Conservation (phyloP, 2,113 vertebrate species). For the human region GRCh38 chr2:207130001-207130500, state of each 20-base stretch:
- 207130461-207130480: not conserved
- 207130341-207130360: slow-evolving; percentile 11
- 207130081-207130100: not conserved
- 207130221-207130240: slow-evolving; percentile 13
- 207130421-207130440: slow-evolving; percentile 31
- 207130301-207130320: slow-evolving; percentile 17
- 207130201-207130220: not conserved
- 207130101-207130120: not conserved
- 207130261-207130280: not conserved
- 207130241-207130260: slow-evolving; percentile 19
- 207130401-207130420: not conserved
- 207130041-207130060: not conserved
- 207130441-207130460: not conserved
- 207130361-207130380: not conserved
- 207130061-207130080: not conserved
- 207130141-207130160: not conserved
- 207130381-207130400: not conserved
- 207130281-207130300: not conserved
- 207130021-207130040: not conserved
- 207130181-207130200: not conserved
- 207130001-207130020: slow-evolving; percentile 7
- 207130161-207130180: not conserved
- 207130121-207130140: not conserved
- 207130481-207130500: not conserved
- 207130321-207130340: not conserved